Percentiles rank a stretch among this genome's conserved stretches.
Evolutionary conservation across 1,140 invertebrate species (phyloP).

Genomic region (Panulirus ornatus): DNA sequence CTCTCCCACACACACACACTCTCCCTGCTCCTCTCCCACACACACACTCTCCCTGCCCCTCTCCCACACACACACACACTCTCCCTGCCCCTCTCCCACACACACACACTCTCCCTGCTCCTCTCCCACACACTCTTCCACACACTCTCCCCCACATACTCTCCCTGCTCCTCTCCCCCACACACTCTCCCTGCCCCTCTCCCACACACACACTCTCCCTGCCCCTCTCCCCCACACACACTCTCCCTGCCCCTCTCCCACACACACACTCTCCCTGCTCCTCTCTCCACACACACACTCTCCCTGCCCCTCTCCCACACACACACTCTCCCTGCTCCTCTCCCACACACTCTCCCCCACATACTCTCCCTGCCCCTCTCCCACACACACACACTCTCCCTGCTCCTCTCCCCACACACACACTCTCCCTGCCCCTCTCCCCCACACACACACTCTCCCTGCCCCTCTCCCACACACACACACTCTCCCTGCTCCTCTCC

Average conservation of each 20-base stretch:
- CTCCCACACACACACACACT: neutral
- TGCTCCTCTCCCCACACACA: neutral
- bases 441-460: neutral
- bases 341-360: no score
- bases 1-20: neutral
- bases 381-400: neutral
- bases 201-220: neutral
- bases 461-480: neutral
- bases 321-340: neutral
- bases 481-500: neutral
- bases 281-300: neutral
- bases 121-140: neutral
- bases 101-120: no score
- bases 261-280: neutral
- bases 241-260: neutral
- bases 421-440: neutral
- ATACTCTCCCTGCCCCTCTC: neutral
- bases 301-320: neutral
- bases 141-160: neutral
- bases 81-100: neutral
- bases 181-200: neutral
- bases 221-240: neutral
- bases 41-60: neutral
- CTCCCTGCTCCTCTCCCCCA: neutral
- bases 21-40: neutral